Evolutionary conservation across 2,797 vertebrate species (phyloP), one percentile per base, ranked within the genome.

Genomic region (Loris lydekkerianus): DNA sequence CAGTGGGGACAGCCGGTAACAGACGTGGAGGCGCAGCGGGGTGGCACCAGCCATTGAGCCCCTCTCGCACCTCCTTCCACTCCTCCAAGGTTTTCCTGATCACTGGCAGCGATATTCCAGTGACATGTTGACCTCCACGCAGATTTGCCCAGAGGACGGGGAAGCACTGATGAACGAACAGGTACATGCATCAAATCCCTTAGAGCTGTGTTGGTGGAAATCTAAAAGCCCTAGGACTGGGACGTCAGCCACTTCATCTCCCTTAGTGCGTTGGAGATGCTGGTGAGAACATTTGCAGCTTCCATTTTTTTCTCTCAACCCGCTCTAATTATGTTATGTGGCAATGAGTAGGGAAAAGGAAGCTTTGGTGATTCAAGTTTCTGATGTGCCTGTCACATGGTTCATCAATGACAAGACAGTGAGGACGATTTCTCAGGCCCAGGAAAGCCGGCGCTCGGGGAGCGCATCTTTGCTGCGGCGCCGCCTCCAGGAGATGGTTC

Each of bases 401-500:
- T 56, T 83, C 65, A 84, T n/a, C 53, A 77, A 70, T 31, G 70
- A 53, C 23, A 56, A 78, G 46, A 49, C 17, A 13, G 49, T 15
- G 14, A 69, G 43, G 69, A 81, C 89, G 37, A 58, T 17, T 90
- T 86, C 76, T 67, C 65, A 53, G 49, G 7, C 63, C 1, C 10
- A 6, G 17, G 23, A 2, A 73, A 3, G 86, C 65, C n/a, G 31
- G 49, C 53, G 53, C 37, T 14, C 40, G 1, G 2, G 43, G 1
- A 10, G 7, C 7, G 20, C 61, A 37, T 5, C 34, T 29, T 2
- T 10, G 46, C 5, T 1, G 4, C 3, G 1, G 40, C 31, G 0
- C 20, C 15, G 18, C 75, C 60, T 29, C 5, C 69, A 7, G 3
- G 23, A 40, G 0, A 29, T 63, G 0, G 78, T 40, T 7, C 2